Percentiles rank a stretch among this genome's conserved stretches.
These are phyloP conservation scores for Apostichopus parvimensis DNA, from an alignment of 35 echinoderm and acorn worm genomes.

Conservation along the genomic window DNA sequence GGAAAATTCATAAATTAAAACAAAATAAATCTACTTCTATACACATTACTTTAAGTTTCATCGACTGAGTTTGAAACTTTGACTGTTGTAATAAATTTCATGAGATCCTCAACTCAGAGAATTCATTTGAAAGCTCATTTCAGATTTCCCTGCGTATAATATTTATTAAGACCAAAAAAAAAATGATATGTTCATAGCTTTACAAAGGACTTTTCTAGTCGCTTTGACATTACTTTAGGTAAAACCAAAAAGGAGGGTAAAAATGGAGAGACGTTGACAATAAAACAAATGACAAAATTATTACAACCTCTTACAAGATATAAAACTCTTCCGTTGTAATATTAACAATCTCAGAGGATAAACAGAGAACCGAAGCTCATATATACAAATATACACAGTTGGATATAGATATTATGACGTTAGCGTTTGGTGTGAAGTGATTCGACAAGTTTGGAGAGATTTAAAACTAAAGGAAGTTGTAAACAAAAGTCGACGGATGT, in stretches of 20 bases:
- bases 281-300: constrained; percentile 20
- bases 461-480: not conserved
- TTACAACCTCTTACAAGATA: not conserved
- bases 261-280: not conserved
- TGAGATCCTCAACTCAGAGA: not conserved
- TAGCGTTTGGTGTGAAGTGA: not conserved
- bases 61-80: not conserved
- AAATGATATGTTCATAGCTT: not conserved
- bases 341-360: not conserved
- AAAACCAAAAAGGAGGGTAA: not conserved
- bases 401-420: not conserved
- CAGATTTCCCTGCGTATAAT: not conserved
- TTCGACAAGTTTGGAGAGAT: not conserved
- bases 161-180: not conserved
- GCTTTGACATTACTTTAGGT: not conserved
- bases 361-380: not conserved
- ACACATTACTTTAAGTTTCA: not conserved
- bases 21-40: no score
- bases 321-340: not conserved
- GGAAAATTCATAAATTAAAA: no score
- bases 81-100: not conserved
- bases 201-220: not conserved
- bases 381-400: not conserved
- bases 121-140: constrained; percentile 12
- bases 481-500: constrained; percentile 10